A percentile compares a stretch with the other conserved stretches of the same genome.
phyloP scores from a whole-genome alignment of 2,888 invertebrate species.

The Adela reaumurella region DNA sequence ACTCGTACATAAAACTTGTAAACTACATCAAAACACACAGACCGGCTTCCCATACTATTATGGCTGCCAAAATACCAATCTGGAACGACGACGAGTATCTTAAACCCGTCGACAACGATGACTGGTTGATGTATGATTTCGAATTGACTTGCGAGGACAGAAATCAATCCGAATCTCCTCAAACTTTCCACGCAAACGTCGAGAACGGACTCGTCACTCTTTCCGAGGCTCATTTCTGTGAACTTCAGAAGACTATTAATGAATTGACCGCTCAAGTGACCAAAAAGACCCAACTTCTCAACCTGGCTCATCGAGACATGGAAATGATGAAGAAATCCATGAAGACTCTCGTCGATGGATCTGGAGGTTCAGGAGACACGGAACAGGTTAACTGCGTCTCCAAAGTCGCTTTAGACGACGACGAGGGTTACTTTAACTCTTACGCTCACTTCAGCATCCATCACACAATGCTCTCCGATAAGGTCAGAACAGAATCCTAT shows the following conservation, averaged over 20 bases:
- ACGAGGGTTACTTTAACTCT: constrained; percentile 76
- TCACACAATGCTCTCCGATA: constrained; percentile 91
- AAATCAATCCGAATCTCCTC: constrained; percentile 30
- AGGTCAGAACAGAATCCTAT: constrained; percentile 83
- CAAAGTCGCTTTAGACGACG: constrained; percentile 58
- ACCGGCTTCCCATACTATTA: constrained; percentile 53
- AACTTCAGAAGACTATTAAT: constrained; percentile 59
- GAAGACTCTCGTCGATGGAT: constrained; percentile 48
- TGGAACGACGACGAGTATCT: constrained; percentile 80
- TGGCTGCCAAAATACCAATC: constrained; percentile 42
- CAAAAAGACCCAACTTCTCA: constrained; percentile 56
- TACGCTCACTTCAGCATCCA: constrained; percentile 92
- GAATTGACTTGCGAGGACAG: constrained; percentile 23
- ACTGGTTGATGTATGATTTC: constrained; percentile 80
- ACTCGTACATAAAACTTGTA: constrained; percentile 75
- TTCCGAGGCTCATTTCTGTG: constrained; percentile 58
- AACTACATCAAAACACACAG: constrained; percentile 72
- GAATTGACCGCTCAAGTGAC: constrained; percentile 53
- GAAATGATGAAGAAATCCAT: constrained; percentile 58
- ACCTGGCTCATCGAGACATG: constrained; percentile 60
- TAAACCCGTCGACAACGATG: constrained; percentile 72
- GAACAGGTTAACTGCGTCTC: constrained; percentile 31
- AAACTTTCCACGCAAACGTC: constrained; percentile 55
- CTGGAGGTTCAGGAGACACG: constrained; percentile 13
- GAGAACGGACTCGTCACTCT: constrained; percentile 60